Conservation (phyloP, 1,140 invertebrate species). For the Trichogramma pretiosum region DNA sequence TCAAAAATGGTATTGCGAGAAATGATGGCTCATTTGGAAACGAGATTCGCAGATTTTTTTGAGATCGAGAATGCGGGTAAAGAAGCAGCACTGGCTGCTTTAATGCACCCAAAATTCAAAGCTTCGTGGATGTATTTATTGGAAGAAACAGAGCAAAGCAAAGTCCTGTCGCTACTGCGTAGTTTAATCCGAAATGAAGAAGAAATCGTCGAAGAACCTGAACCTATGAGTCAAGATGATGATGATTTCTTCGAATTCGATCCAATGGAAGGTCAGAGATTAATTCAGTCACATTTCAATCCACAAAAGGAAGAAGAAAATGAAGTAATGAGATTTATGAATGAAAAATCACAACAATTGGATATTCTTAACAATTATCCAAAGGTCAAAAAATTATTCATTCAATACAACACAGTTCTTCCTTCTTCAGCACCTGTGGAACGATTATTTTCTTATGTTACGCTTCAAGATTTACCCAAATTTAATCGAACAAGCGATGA, state of each 20-base stretch:
- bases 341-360: not conserved
- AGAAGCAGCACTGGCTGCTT: constrained; percentile 16
- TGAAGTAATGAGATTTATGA: constrained; percentile 7
- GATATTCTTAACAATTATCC: constrained; percentile 16
- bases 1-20: not conserved
- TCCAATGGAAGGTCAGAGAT: not conserved
- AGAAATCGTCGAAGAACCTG: not conserved
- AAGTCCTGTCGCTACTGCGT: not conserved
- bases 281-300: not conserved
- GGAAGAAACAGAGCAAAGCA: not conserved
- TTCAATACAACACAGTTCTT: constrained; percentile 17
- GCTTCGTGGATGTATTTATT: constrained; percentile 15
- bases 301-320: not conserved
- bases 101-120: constrained; percentile 21
- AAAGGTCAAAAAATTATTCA: constrained; percentile 11
- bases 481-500: constrained; percentile 12
- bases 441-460: constrained; percentile 17
- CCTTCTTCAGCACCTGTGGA: constrained; percentile 19
- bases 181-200: not conserved
- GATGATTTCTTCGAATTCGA: constrained; percentile 2
- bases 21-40: constrained; percentile 5
- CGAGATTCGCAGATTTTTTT: constrained; percentile 15
- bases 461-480: constrained; percentile 12
- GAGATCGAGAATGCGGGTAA: constrained; percentile 4
- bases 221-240: not conserved